These are phyloP conservation scores for Microctonus hyperodae DNA, from an alignment of 2,888 invertebrate species.

Conservation along the genomic window DNA sequence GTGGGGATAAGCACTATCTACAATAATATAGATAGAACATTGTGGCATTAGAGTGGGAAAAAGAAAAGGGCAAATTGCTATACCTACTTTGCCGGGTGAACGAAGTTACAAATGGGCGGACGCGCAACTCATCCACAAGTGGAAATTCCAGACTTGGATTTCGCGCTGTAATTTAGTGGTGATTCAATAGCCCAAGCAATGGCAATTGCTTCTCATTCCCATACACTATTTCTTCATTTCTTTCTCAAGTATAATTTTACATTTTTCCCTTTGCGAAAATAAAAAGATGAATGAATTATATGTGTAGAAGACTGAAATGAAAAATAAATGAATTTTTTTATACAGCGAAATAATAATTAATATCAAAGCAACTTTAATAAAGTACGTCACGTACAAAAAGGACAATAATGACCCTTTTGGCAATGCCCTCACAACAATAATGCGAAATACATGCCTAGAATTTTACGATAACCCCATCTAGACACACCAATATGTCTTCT, in stretches of 20 bases:
- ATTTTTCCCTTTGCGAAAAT: neutral
- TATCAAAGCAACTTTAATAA: neutral
- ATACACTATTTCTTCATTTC: constrained; percentile 5
- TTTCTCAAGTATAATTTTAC: neutral
- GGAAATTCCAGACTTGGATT: constrained; percentile 45
- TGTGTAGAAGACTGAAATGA: no score
- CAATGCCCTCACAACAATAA: constrained; percentile 28
- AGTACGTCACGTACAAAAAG: constrained; percentile 44
- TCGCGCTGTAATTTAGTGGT: constrained; percentile 42
- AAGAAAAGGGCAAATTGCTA: constrained; percentile 40
- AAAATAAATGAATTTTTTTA: neutral
- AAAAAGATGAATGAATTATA: neutral
- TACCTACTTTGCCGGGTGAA: constrained; percentile 61
- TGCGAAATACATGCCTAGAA: constrained; percentile 40
- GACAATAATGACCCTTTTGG: constrained; percentile 43
- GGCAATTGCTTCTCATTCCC: constrained; percentile 17
- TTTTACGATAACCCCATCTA: constrained; percentile 15
- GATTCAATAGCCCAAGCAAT: constrained; percentile 41
- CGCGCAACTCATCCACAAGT: constrained; percentile 59
- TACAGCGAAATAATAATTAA: neutral
- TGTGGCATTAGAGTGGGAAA: constrained; percentile 1
- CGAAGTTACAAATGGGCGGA: constrained; percentile 61
- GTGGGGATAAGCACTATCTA: constrained; percentile 28
- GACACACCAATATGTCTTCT: neutral
- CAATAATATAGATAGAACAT: constrained; percentile 27